Conservation (phyloP, 2,113 vertebrate genomes). For the Aramus guarauna region DNA sequence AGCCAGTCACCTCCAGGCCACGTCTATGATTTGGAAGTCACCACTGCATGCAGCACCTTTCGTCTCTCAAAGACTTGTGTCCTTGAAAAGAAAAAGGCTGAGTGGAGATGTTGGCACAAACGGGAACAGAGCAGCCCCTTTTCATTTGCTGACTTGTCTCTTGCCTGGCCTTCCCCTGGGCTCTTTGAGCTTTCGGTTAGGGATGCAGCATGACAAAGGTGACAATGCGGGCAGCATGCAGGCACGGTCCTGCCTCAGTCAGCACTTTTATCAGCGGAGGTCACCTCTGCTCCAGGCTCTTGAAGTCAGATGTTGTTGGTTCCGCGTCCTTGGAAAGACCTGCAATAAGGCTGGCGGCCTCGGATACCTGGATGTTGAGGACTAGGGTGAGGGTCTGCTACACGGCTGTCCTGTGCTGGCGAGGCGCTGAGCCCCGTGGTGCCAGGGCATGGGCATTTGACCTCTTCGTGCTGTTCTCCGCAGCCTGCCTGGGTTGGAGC, state of each 20-base stretch:
- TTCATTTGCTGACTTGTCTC: background rate
- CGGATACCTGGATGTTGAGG: fast-evolving
- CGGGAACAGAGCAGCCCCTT: background rate
- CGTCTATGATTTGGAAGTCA: background rate
- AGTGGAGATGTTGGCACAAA: background rate
- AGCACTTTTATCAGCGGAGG: background rate
- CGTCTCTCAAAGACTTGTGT: background rate
- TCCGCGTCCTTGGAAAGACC: background rate
- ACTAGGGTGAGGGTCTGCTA: background rate
- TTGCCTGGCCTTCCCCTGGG: background rate
- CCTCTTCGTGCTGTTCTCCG: fast-evolving
- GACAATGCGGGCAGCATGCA: background rate
- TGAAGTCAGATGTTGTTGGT: background rate
- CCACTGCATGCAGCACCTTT: background rate
- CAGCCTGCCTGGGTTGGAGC: background rate
- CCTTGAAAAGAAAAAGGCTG: slow-evolving; percentile 31
- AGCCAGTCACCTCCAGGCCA: background rate
- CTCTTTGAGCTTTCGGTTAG: background rate
- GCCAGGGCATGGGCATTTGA: background rate
- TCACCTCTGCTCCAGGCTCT: slow-evolving; percentile 18
- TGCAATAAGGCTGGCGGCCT: background rate
- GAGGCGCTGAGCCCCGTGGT: background rate
- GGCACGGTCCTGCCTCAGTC: background rate
- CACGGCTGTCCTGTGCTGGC: background rate
- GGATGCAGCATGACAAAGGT: slow-evolving; percentile 8